Conservation (phyloP, 2,113 vertebrate species). For the Sula dactylatra region DNA sequence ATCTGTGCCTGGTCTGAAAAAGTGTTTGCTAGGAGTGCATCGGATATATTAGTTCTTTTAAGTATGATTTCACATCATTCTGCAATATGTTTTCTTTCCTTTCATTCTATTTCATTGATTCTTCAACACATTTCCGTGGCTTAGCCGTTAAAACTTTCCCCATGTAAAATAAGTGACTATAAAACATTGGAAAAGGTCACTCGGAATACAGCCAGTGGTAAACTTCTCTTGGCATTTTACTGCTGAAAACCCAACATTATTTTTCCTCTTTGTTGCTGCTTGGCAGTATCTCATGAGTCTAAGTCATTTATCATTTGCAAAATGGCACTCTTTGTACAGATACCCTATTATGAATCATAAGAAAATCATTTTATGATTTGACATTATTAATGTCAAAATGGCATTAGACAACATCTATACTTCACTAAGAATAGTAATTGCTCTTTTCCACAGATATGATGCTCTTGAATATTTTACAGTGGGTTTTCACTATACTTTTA, state of each 20-base stretch:
- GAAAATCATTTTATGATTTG: not conserved
- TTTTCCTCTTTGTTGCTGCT: constrained; percentile 28
- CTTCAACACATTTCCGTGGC: not conserved
- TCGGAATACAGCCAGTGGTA: not conserved
- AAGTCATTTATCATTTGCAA: not conserved
- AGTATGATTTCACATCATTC: not conserved
- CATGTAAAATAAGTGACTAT: not conserved
- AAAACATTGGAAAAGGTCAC: not conserved
- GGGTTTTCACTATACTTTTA: not conserved
- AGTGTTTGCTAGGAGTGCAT: not conserved
- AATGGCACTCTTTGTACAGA: not conserved
- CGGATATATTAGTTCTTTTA: not conserved
- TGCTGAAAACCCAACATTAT: not conserved
- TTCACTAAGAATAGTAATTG: not conserved
- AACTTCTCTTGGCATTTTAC: not conserved
- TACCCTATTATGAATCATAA: not conserved
- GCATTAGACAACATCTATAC: not conserved
- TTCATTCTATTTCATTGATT: not conserved
- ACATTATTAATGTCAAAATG: no score
- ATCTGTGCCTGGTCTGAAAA: not conserved
- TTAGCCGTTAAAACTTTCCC: not conserved
- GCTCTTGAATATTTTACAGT: not conserved
- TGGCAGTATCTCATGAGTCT: not conserved
- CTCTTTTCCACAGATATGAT: not conserved
- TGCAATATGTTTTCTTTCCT: not conserved